A percentile compares a stretch with the other conserved stretches of the same genome.
Conservation (phyloP, 2,797 vertebrate species). For the Schizopygopsis malacanthus region DNA sequence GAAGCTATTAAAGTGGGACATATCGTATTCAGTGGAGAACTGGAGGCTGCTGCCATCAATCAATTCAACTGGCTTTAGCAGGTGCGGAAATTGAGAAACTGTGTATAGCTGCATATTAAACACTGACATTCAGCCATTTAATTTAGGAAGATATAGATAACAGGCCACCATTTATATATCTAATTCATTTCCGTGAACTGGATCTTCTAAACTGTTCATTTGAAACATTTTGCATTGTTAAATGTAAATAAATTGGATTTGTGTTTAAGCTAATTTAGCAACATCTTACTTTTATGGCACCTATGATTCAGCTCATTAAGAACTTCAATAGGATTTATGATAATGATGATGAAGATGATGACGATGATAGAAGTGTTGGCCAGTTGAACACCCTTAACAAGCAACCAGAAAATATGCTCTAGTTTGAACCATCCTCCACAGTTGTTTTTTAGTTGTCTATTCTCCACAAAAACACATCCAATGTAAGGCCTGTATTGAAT, state of each 20-base stretch:
- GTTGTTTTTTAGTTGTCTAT: neutral
- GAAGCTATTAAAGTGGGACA: conserved; percentile 2
- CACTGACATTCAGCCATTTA: neutral
- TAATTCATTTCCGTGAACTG: conserved; percentile 8
- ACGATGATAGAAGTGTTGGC: neutral
- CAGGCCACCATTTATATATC: conserved; percentile 10
- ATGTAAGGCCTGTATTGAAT: neutral
- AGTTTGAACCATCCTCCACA: neutral
- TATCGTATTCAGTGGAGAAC: neutral
- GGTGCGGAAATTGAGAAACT: conserved; percentile 33
- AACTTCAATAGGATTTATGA: neutral
- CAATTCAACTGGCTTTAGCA: conserved; percentile 31
- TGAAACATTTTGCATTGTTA: neutral
- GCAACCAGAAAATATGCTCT: neutral
- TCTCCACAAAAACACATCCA: conserved; percentile 3
- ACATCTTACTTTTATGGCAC: neutral
- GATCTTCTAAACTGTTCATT: neutral
- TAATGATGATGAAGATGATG: neutral
- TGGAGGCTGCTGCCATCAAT: conserved; percentile 21
- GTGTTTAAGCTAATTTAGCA: neutral
- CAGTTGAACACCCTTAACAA: conserved; percentile 9
- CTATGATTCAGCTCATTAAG: neutral
- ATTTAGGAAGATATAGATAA: conserved; percentile 16
- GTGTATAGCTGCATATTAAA: conserved; percentile 23
- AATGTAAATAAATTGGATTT: neutral